Base-by-base conservation (phyloP, 2,888 invertebrate species). In the Chymomyza procnemis region DNA sequence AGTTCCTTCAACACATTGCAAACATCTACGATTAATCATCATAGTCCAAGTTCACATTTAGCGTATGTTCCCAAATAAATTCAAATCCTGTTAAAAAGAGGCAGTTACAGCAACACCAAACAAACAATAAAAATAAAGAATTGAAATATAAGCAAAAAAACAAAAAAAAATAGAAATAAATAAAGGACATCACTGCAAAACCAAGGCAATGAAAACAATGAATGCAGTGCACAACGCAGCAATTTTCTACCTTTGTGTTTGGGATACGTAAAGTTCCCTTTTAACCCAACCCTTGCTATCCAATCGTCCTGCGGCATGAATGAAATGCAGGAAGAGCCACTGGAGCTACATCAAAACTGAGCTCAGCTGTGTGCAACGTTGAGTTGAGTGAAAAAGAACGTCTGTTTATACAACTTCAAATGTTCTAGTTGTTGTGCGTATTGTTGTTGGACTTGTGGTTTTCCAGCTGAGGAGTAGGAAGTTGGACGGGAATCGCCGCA, bases 181-280 rank as follows among this genome's bases (percentile, higher is more conserved):
- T 54, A 60, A 54, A 66, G 64, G 61, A 77, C 60, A 74, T 68
- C 71, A 67, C 71, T 60, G 70, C 58, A 66, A 71, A 64, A 69
- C 69, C 76, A 12, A 41, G 34, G 34, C 67, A 54, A 54, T 18
- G 54, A 21, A 79, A 83, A 30, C 56, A 30, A 76, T 76, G 86
- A 83, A 85, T 84, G 86, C 86, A 81, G 83, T 81, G 76, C 81
- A 72, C 67, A 72, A 71, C 84, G 70, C 81, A 83, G 80, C 81
- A 85, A 71, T 85, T 79, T 81, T 80, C 81, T 85, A 85, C 86
- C 86, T 85, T 78, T 75, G 83, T 78, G 73, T 76, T n/a, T 70
- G 71, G 80, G 66, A 4, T 26, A 26, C 26, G 8, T 26, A 26
- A 62, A 66, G 66, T 71, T 67, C 79, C 74, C 16, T 9, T 18